These are phyloP conservation scores for Chrysopilus asiliformis DNA, from an alignment of 2,888 invertebrate genomes.

Conservation along the genomic window DNA sequence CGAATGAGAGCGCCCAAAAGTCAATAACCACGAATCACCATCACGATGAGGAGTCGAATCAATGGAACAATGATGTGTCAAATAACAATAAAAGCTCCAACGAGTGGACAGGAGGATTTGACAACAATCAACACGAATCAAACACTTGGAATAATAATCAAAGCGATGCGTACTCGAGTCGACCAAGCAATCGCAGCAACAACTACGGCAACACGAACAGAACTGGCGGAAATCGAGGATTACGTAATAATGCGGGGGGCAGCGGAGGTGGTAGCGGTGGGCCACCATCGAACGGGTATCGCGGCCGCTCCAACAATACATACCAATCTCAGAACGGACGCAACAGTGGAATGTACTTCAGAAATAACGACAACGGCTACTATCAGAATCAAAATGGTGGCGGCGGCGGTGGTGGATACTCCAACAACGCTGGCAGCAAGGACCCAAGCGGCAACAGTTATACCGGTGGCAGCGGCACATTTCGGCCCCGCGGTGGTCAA, in stretches of 20 bases:
- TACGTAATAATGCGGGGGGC: conserved; percentile 12
- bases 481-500: conserved; percentile 10
- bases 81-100: conserved; percentile 9
- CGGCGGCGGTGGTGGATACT: conserved; percentile 6
- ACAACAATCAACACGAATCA: conserved; percentile 12
- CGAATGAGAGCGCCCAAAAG: conserved; percentile 8
- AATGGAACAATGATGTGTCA: conserved; percentile 31
- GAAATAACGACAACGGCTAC: conserved; percentile 12
- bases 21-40: conserved; percentile 6
- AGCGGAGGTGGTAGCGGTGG: conserved; percentile 13
- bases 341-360: conserved; percentile 12
- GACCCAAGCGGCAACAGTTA: conserved; percentile 16
- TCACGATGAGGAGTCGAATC: conserved; percentile 19
- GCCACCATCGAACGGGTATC: conserved; percentile 11
- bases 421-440: conserved; percentile 9
- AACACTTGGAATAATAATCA: conserved; percentile 20
- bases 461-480: conserved; percentile 16
- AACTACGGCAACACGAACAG: neutral
- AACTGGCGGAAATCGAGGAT: conserved; percentile 1
- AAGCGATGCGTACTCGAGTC: conserved; percentile 6
- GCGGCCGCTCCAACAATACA: conserved; percentile 13
- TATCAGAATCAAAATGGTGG: conserved; percentile 13
- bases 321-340: conserved; percentile 13
- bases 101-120: conserved; percentile 13
- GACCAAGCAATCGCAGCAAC: neutral